Conservation (phyloP, 2,113 vertebrate genomes). For the Cranoglanis bouderius region DNA sequence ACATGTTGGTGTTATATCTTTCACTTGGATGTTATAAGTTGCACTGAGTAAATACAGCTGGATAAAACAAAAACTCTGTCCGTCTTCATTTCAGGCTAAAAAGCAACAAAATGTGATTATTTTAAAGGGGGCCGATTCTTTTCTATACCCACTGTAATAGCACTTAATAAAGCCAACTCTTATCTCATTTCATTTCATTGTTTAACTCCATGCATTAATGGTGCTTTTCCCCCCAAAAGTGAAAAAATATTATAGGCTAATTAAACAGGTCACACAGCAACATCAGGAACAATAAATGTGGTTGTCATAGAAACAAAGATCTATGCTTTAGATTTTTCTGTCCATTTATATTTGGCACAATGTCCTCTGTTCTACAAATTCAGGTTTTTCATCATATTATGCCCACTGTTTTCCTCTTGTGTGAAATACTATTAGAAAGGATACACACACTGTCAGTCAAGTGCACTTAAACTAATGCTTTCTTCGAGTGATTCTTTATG, state of each 20-base stretch:
- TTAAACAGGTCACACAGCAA: slow-evolving; percentile 30
- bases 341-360: slow-evolving; percentile 15
- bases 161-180: neutral
- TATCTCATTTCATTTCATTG: slow-evolving; percentile 30
- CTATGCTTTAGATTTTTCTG: slow-evolving; percentile 1
- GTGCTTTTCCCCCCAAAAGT: neutral
- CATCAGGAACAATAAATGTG: slow-evolving; percentile 51
- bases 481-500: slow-evolving; percentile 17
- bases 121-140: no score
- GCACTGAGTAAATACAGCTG: no score
- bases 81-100: no score
- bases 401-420: neutral
- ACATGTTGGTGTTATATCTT: no score
- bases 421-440: neutral
- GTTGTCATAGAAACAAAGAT: slow-evolving; percentile 71
- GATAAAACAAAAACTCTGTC: no score
- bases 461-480: neutral
- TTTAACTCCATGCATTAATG: neutral
- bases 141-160: no score
- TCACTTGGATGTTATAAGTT: no score
- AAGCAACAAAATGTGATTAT: no score
- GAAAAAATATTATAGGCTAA: neutral
- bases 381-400: neutral
- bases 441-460: neutral
- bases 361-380: neutral